Conservation (phyloP, 2,113 vertebrate species). For the Panthera leo region DNA sequence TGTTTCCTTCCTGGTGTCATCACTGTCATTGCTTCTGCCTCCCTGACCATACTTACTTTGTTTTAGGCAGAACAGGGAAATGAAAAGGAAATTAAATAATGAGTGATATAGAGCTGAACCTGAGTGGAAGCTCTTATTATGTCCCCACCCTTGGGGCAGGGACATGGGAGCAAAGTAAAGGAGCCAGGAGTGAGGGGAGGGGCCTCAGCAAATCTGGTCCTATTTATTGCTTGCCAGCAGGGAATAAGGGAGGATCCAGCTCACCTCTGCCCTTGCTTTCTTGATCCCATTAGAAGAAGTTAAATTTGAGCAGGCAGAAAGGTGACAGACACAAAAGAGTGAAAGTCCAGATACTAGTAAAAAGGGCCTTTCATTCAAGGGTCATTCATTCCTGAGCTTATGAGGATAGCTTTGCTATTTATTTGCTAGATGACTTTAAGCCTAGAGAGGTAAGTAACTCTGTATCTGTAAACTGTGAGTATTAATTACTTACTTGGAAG, state of each 20-base stretch:
- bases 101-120: neutral
- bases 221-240: neutral
- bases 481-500: neutral
- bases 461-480: neutral
- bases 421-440: neutral
- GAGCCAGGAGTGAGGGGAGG: neutral
- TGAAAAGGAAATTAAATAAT: neutral
- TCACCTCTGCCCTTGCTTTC: neutral
- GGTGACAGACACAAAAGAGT: neutral
- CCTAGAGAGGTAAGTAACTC: neutral
- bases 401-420: neutral
- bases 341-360: neutral
- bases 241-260: neutral
- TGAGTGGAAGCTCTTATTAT: neutral
- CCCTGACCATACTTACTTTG: neutral
- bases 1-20: neutral
- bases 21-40: neutral
- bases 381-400: neutral
- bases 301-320: neutral
- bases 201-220: neutral
- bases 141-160: neutral
- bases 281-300: neutral
- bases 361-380: neutral
- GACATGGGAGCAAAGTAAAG: neutral
- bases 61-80: neutral